A percentile compares a stretch with the other conserved stretches of the same genome.
Conservation (phyloP, 2,888 invertebrate genomes). For the Chouioia cunea region DNA sequence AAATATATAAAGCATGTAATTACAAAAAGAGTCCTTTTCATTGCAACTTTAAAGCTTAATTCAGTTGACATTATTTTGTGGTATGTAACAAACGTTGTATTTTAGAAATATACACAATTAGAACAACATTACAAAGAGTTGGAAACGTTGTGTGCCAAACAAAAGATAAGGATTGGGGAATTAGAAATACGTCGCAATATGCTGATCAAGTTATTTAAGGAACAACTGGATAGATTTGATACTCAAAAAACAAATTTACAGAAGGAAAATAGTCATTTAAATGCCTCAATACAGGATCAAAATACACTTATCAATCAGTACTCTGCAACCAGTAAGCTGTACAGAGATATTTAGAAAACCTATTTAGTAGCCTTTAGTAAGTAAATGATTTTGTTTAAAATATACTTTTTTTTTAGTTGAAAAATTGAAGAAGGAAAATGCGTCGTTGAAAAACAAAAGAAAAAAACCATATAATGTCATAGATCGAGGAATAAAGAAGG, state of each 20-base stretch:
- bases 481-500: background rate
- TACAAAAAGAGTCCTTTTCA: background rate
- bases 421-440: conserved; percentile 16
- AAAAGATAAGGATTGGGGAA: background rate
- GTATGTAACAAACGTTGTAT: background rate
- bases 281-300: conserved; percentile 20
- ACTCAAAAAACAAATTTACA: conserved; percentile 6
- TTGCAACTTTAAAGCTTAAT: background rate
- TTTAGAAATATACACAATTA: conserved; percentile 27
- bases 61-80: background rate
- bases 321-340: background rate
- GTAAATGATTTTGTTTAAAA: conserved; percentile 1
- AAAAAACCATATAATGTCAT: too few species aligned
- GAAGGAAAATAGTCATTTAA: conserved; percentile 21
- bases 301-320: conserved; percentile 10
- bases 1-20: conserved; percentile 27
- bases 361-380: conserved; percentile 20
- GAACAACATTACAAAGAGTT: conserved; percentile 6
- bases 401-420: conserved; percentile 26
- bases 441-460: background rate
- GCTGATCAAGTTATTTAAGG: conserved; percentile 22
- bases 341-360: background rate
- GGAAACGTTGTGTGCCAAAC: background rate
- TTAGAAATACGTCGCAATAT: conserved; percentile 14
- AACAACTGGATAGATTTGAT: background rate